A percentile compares a stretch with the other conserved stretches of the same genome.
These are phyloP conservation scores for Drosophila paucipuncta DNA, from an alignment of 2,888 invertebrate genomes.

Conservation along the genomic window DNA sequence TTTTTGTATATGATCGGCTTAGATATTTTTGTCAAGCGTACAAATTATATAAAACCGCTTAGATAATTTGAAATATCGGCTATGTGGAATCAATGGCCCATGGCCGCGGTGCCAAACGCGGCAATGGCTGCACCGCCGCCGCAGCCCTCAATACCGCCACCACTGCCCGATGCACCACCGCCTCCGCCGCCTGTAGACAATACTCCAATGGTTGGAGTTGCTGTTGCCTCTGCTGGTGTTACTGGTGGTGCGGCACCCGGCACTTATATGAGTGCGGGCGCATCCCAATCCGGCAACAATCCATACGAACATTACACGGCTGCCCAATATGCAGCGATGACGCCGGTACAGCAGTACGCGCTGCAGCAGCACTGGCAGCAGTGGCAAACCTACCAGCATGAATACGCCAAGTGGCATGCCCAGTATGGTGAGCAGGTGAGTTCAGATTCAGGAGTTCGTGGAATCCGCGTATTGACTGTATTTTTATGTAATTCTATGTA, in stretches of 20 bases:
- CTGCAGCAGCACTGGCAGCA: slow-evolving; percentile 85
- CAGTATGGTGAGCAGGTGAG: slow-evolving; percentile 85
- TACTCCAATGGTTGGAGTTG: background rate
- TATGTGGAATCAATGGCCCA: slow-evolving; percentile 83
- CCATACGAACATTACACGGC: slow-evolving; percentile 81
- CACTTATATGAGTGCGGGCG: slow-evolving; percentile 1
- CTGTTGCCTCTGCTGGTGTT: background rate
- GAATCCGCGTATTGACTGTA: background rate
- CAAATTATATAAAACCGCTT: slow-evolving; percentile 39
- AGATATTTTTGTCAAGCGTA: background rate
- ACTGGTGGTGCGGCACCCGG: background rate
- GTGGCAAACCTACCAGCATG: slow-evolving; percentile 85
- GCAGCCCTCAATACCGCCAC: slow-evolving; percentile 71
- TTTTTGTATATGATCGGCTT: slow-evolving; percentile 21
- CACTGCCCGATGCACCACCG: slow-evolving; percentile 73
- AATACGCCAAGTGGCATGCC: slow-evolving; percentile 85
- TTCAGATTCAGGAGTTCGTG: background rate
- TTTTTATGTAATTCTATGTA: background rate
- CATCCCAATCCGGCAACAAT: slow-evolving; percentile 43
- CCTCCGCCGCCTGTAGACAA: slow-evolving; percentile 63
- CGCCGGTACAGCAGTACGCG: slow-evolving; percentile 84
- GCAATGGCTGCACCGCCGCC: slow-evolving; percentile 62
- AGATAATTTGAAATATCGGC: slow-evolving; percentile 23
- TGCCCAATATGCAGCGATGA: slow-evolving; percentile 83
- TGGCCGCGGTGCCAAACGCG: slow-evolving; percentile 39